Evolutionary conservation across 2,797 vertebrate species (phyloP), one percentile per base, ranked within the genome.

Genomic region (Cyprinella venusta): DNA sequence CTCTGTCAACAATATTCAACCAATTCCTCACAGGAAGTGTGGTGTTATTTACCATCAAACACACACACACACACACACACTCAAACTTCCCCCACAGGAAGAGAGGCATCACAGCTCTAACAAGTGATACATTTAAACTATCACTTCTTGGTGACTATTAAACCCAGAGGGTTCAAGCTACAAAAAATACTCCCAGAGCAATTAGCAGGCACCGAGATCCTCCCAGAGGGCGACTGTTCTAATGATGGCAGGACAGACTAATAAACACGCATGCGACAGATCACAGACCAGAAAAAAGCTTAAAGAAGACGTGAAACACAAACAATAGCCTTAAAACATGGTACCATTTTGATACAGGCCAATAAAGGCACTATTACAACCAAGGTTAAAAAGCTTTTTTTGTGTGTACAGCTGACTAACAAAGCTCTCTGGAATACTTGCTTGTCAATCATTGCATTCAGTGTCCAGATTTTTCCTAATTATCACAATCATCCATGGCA

Each of bases 101-200:
- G 68, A 78, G 56, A 50, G 61, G 54, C 70, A 71, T 68, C 68
- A 67, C 48, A 50, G 45, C 19, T 18, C 26, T 42, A 78, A 0
- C 64, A 86, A 69, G 76, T 76, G 81, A 72, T 86, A 78, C 70
- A 83, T 87, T 84, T 90, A 82, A 79, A 91, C 89, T 88, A 87
- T 89, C 80, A 59, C 80, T 81, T 92, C 92, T 91, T 91, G 92
- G 92, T 91, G 93, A 91, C 89, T 92, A 94, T 93, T 93, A 96
- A 92, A 90, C 94, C 92, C 94, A 89, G 89, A 88, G 36, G 90
- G 70, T 63, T 42, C 48, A 52, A 52, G 52, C 71, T 45, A 76
- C 78, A 86, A 93, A 92, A 77, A 95, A 96, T 93, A 95, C 88
- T 94, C 93, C 90, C 92, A 93, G 91, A 92, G 89, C 88, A 92